Base-by-base conservation (phyloP, 2,797 vertebrate genomes). In the Kryptolebias ocellatus region DNA sequence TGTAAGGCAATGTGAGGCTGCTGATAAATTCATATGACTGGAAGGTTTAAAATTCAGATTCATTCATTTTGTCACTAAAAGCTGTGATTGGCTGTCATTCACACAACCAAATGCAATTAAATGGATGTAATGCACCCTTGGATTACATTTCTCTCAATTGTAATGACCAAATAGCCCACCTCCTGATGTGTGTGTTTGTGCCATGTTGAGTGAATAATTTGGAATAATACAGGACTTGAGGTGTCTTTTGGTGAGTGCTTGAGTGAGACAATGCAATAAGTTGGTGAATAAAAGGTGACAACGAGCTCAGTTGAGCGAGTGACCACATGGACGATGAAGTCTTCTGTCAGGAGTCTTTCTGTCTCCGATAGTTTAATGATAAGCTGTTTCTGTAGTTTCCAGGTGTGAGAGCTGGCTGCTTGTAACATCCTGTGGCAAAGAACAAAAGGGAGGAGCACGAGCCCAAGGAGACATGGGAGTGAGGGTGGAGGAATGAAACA, bases 351-450 rank as follows among this genome's bases (percentile, higher is more conserved):
- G 86, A 82, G 73, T 67, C 69, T 80, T 54, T 37, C 60, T 1
- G 45, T 60, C 67, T 77, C 55, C 45, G 42, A 63, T 67, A 34
- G 74, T 76, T 72, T 83, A 89, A 87, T 72, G 81, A 87, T 83
- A 72, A 78, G 76, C 81, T 16, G 79, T 90, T 89, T 81, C 83
- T 77, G 69, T 91, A 83, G 87, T 90, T 79, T 83, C 86, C 91
- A 89, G 86, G 85, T 89, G 81, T 54, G 76, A 31, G 72, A 88
- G 68, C 76, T 64, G 14, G 70, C 75, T 80, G 69, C 83, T 67
- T 55, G 37, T 79, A 72, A 77, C 47, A 70, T 84, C 80, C 79
- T 63, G 75, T 50, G 72, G 77, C 45, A 81, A 74, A 31, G 81
- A 90, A 86, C 84, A 89, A 92, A 60, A 87, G 79, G 59, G 10